Evolutionary conservation across 2,888 invertebrate genomes (phyloP).

Genomic region (Erebia epiphron): DNA sequence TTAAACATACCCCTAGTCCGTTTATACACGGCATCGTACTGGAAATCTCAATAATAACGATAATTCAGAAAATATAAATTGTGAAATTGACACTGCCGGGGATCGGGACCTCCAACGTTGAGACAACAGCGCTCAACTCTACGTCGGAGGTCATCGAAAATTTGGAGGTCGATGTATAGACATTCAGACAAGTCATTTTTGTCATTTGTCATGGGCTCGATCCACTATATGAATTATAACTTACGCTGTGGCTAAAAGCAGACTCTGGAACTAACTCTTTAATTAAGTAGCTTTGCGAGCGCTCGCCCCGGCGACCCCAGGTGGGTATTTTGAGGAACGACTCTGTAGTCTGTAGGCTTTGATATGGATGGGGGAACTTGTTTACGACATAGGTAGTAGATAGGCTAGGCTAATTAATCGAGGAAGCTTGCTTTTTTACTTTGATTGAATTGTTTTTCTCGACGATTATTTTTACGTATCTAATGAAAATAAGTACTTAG

Average conservation of each 20-base stretch:
- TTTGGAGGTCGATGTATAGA: too few relatives aligned
- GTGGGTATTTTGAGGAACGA: conserved; percentile 24
- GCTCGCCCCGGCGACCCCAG: conserved; percentile 19
- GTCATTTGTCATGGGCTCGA: too few relatives aligned
- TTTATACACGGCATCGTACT: too few relatives aligned
- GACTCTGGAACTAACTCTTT: conserved; percentile 60
- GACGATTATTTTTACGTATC: neutral
- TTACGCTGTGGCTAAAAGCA: conserved; percentile 41
- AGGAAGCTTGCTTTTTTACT: neutral
- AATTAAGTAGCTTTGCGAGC: conserved; percentile 55
- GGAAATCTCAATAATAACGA: too few relatives aligned
- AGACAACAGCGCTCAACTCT: too few relatives aligned
- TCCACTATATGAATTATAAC: too few relatives aligned
- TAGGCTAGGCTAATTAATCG: neutral
- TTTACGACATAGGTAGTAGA: conserved; percentile 1
- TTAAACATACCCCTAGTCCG: too few relatives aligned
- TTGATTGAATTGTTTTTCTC: neutral
- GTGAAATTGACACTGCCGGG: too few relatives aligned
- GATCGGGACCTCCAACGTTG: too few relatives aligned
- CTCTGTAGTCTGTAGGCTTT: conserved; percentile 23
- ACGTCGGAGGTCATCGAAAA: too few relatives aligned
- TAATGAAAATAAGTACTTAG: neutral
- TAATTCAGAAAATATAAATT: too few relatives aligned
- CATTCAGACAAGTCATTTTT: too few relatives aligned
- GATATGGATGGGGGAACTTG: neutral